Evolutionary conservation across 1,140 invertebrate genomes (phyloP).

Genomic region (Saccostrea echinata): DNA sequence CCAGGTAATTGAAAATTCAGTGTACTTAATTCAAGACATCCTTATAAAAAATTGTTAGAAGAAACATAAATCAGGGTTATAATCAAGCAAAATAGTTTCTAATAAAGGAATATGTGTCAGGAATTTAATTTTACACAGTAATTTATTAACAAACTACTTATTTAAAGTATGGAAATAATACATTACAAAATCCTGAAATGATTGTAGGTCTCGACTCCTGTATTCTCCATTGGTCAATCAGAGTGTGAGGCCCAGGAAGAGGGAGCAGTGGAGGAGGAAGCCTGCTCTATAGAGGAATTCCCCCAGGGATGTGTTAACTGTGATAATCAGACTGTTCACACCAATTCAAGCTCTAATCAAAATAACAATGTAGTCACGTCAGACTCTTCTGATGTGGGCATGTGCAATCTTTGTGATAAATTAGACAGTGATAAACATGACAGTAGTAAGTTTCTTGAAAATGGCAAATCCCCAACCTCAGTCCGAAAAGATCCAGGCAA

Average conservation of each 20-base stretch:
- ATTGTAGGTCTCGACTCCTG: background rate
- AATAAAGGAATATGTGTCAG: too few relatives aligned
- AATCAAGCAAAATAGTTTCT: too few relatives aligned
- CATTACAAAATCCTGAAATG: too few relatives aligned
- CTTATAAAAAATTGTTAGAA: too few relatives aligned
- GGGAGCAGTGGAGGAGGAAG: background rate
- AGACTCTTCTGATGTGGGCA: background rate
- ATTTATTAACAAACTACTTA: too few relatives aligned
- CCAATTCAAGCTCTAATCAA: slow-evolving; percentile 24
- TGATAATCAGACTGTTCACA: slow-evolving; percentile 6
- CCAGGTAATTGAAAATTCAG: too few relatives aligned
- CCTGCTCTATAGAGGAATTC: background rate
- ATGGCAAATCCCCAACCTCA: background rate
- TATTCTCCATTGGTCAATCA: background rate
- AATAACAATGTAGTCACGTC: slow-evolving; percentile 15
- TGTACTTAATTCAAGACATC: too few relatives aligned
- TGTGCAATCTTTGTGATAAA: slow-evolving; percentile 2
- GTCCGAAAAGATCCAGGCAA: slow-evolving; percentile 12
- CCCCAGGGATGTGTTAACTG: slow-evolving; percentile 2
- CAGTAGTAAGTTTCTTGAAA: background rate
- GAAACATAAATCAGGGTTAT: too few relatives aligned
- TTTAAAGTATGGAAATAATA: too few relatives aligned
- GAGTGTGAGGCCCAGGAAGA: background rate
- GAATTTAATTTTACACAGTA: too few relatives aligned
- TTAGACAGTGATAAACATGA: slow-evolving; percentile 14